phyloP scores from a whole-genome alignment of 2,888 invertebrate genomes.

The Idaea aversata region DNA sequence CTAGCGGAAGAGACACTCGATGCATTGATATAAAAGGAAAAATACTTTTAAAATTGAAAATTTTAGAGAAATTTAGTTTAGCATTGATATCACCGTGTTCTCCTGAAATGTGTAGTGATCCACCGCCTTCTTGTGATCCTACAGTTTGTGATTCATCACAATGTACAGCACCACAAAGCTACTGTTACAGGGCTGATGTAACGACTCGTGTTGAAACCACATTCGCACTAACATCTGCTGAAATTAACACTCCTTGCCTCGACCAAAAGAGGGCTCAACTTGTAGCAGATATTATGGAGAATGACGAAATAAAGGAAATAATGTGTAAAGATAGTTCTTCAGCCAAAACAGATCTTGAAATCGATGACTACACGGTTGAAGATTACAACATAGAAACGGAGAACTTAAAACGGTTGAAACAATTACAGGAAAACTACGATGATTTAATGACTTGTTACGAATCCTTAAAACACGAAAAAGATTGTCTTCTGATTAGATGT shows the following conservation, averaged over 20 bases:
- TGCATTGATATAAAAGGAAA: slow-evolving; percentile 66
- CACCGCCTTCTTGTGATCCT: slow-evolving; percentile 7
- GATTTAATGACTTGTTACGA: slow-evolving; percentile 65
- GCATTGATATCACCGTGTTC: slow-evolving; percentile 68
- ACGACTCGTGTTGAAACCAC: slow-evolving; percentile 43
- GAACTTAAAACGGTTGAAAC: slow-evolving; percentile 61
- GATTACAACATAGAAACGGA: slow-evolving; percentile 53
- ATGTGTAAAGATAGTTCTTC: slow-evolving; percentile 48
- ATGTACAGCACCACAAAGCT: slow-evolving; percentile 35
- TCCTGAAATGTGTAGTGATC: slow-evolving; percentile 35
- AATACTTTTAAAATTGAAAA: slow-evolving; percentile 68
- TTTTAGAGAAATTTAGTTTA: slow-evolving; percentile 67
- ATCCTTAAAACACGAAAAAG: slow-evolving; percentile 59
- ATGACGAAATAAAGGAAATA: slow-evolving; percentile 69
- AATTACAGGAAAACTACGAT: slow-evolving; percentile 62
- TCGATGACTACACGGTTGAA: slow-evolving; percentile 37
- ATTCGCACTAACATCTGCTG: slow-evolving; percentile 51
- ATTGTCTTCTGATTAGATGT: slow-evolving; percentile 49
- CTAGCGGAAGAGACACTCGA: slow-evolving; percentile 60
- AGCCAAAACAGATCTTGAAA: slow-evolving; percentile 33
- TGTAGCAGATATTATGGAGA: slow-evolving; percentile 69
- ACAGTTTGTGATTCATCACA: no score
- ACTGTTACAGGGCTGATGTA: slow-evolving; percentile 58
- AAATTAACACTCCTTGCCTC: slow-evolving; percentile 35
- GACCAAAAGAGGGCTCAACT: slow-evolving; percentile 65